phyloP scores from a whole-genome alignment of 2,888 invertebrate genomes.

The Entomobrya multifasciata region DNA sequence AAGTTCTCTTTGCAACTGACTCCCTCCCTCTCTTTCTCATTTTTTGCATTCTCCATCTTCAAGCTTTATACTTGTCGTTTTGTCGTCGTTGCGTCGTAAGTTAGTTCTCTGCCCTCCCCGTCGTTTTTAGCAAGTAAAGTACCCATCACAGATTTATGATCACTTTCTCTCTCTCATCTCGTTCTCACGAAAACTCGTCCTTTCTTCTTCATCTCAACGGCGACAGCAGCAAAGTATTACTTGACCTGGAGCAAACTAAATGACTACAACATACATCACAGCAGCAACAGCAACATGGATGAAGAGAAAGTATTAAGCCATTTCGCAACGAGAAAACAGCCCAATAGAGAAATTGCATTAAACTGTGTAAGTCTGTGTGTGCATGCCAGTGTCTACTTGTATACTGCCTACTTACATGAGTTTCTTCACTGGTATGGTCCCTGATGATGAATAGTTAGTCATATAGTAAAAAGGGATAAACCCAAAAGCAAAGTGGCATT shows the following conservation, averaged over 20 bases:
- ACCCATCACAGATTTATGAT: conserved; percentile 56
- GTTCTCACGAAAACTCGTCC: conserved; percentile 36
- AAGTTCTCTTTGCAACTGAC: conserved; percentile 2
- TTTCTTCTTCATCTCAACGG: background rate
- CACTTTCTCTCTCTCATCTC: too few species aligned
- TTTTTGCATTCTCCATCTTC: conserved; percentile 5
- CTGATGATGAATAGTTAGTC: too few species aligned
- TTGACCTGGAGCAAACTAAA: conserved; percentile 47
- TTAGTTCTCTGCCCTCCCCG: too few species aligned
- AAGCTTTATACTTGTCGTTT: background rate
- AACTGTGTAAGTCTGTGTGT: background rate
- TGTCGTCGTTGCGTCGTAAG: background rate
- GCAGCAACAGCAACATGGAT: too few species aligned
- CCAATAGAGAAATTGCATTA: conserved; percentile 14
- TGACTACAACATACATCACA: conserved; percentile 17
- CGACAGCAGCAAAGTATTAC: background rate
- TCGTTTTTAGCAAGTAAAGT: background rate
- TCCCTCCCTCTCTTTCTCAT: conserved; percentile 3
- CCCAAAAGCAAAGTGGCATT: background rate
- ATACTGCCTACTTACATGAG: too few species aligned
- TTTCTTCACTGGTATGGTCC: too few species aligned
- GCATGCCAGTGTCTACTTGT: too few species aligned
- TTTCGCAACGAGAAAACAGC: background rate
- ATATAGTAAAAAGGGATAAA: background rate
- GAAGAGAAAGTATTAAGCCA: conserved; percentile 11